phyloP scores from a whole-genome alignment of 1,140 invertebrate species.

The Eubasilissa regina region DNA sequence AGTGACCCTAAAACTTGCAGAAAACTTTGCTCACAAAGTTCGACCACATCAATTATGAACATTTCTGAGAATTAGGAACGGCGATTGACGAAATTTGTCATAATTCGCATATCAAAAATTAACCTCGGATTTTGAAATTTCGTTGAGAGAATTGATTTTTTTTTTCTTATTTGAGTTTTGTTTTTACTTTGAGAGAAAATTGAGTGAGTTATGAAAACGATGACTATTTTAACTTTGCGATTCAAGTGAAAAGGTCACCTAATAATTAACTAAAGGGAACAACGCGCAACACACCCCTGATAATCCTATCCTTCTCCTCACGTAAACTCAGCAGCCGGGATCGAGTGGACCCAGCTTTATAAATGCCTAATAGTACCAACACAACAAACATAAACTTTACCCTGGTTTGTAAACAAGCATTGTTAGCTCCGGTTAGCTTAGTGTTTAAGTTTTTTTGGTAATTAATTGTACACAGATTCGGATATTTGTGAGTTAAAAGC shows the following conservation, averaged over 20 bases:
- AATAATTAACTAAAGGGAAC: too few relatives aligned
- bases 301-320: too few relatives aligned
- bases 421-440: constrained; percentile 15
- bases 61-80: background rate
- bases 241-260: too few relatives aligned
- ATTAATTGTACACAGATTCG: background rate
- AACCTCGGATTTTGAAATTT: too few relatives aligned
- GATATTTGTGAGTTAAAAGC: background rate
- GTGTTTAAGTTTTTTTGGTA: constrained; percentile 15
- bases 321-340: too few relatives aligned
- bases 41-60: constrained; percentile 32
- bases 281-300: too few relatives aligned
- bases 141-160: too few relatives aligned
- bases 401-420: constrained; percentile 21
- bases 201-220: too few relatives aligned
- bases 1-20: constrained; percentile 18
- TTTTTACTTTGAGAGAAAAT: too few relatives aligned
- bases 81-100: background rate
- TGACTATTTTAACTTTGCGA: too few relatives aligned
- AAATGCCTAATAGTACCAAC: background rate
- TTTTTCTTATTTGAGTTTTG: too few relatives aligned
- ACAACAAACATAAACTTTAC: background rate
- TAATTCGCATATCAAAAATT: too few relatives aligned
- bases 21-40: constrained; percentile 16
- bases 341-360: background rate